phyloP scores from a whole-genome alignment of 2,113 vertebrate species.

The Nycticebus coucang region DNA sequence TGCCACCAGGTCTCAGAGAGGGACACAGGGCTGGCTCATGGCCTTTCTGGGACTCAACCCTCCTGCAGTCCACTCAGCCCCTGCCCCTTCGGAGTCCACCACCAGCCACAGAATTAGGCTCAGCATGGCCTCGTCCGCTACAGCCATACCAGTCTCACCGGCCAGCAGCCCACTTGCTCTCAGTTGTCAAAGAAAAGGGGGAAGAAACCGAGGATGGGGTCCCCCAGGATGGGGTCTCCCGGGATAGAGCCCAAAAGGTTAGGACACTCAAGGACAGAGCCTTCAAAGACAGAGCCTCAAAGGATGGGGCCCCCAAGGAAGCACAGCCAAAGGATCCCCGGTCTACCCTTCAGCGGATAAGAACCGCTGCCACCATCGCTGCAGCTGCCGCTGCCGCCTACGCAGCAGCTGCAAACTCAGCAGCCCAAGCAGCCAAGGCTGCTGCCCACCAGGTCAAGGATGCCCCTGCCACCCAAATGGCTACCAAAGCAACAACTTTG shows the following conservation, averaged over 20 bases:
- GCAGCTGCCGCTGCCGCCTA: fast-evolving
- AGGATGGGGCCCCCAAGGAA: too few species aligned
- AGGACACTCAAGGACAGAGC: background rate
- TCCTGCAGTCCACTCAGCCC: background rate
- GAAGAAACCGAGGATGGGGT: background rate
- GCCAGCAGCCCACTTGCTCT: fast-evolving
- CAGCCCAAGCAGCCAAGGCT: background rate
- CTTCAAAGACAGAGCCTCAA: too few species aligned
- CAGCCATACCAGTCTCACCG: background rate
- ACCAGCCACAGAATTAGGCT: background rate
- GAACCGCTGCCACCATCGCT: fast-evolving
- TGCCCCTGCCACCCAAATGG: background rate
- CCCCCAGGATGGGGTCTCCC: background rate
- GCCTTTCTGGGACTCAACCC: background rate
- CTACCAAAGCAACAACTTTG: fast-evolving
- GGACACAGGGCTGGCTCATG: background rate
- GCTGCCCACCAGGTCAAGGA: background rate
- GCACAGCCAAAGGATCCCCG: fast-evolving
- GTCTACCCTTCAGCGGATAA: background rate
- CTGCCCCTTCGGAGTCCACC: background rate
- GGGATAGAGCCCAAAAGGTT: background rate
- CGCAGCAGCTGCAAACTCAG: fast-evolving
- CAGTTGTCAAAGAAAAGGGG: background rate
- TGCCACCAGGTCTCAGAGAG: background rate
- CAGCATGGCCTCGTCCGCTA: background rate